Conservation (phyloP, 2,797 vertebrate genomes). For the Percopsis omiscomaycus region DNA sequence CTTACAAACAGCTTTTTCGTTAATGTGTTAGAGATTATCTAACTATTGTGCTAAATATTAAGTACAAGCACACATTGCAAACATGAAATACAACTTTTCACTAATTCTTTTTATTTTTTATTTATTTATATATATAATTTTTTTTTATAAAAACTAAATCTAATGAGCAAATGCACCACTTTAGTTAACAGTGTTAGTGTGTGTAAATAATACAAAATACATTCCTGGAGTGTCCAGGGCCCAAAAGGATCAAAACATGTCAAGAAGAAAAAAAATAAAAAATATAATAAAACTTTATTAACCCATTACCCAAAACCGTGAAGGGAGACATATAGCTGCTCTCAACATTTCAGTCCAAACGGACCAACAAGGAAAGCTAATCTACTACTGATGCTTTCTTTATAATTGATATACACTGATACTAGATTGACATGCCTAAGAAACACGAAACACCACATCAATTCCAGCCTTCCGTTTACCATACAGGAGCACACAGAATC, state of each 20-base stretch:
- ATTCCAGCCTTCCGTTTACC: slow-evolving; percentile 56
- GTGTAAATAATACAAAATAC: slow-evolving; percentile 64
- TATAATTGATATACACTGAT: slow-evolving; percentile 62
- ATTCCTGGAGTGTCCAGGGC: slow-evolving; percentile 40
- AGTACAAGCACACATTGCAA: slow-evolving; percentile 58
- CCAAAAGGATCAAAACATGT: slow-evolving; percentile 26
- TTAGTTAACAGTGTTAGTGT: slow-evolving; percentile 52
- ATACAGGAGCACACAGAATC: slow-evolving; percentile 60
- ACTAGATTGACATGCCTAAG: slow-evolving; percentile 74
- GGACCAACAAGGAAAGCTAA: slow-evolving; percentile 54
- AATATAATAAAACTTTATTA: slow-evolving; percentile 46
- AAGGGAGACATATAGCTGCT: slow-evolving; percentile 61
- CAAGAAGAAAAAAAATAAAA: slow-evolving; percentile 36
- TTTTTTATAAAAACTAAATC: slow-evolving; percentile 65
- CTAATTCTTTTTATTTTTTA: slow-evolving; percentile 32
- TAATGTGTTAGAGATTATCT: slow-evolving; percentile 48
- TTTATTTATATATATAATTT: slow-evolving; percentile 20
- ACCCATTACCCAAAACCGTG: slow-evolving; percentile 51
- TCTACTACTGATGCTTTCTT: slow-evolving; percentile 65
- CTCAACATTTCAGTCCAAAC: slow-evolving; percentile 50
- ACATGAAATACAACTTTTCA: slow-evolving; percentile 61
- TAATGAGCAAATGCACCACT: slow-evolving; percentile 60
- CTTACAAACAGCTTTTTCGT: slow-evolving; percentile 58
- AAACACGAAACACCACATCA: slow-evolving; percentile 67
- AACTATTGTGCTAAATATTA: slow-evolving; percentile 73